Evolutionary conservation across 2,113 vertebrate species (phyloP), one percentile per base, ranked within the genome.

Genomic region (Bettongia penicillata): DNA sequence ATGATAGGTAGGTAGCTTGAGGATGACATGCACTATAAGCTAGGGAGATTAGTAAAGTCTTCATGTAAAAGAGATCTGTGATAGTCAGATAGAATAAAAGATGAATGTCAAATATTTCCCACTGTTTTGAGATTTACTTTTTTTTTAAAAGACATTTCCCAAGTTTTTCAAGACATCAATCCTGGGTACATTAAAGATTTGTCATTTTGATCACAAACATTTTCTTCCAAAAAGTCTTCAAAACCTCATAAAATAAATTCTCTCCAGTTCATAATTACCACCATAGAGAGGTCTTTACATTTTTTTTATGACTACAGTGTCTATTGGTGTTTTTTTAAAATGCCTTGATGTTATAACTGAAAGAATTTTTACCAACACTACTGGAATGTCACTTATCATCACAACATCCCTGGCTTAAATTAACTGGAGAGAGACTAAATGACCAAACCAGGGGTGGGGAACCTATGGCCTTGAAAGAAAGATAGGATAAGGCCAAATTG

Each of bases 111-210:
- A 22, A 89, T 89, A 61, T 95, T 77, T 91, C 49, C 55, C 90
- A 43, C 89, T 37, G 91, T 47, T 97, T 97, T 95, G 90, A 96
- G 93, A 95, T 68, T 97, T 90, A 8, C 11, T 25, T 22, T 22
- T 31, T 49, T 93, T 92, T 61, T 61, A 31, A 31, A 31, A 90
- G 53, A 61, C 52, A 48, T 94, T 90, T 37, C 53, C 50, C 11
- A 91, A 8, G 14, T 95, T 61, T 93, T 94, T 51, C 93, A 43
- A 50, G 90, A 50, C 91, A 22, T 11, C 90, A 31, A 61, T 43
- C 91, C 55, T 23, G 26, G 77, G 43, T 92, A 23, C 2, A 19
- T 3, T 93, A 53, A 91, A 94, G 95, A 94, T 89, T 37, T 90
- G 43, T 91, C 89, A 19, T 95, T 10, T 53, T 16, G 53, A 93